These are phyloP conservation scores for Beris chalybata DNA, from an alignment of 2,888 invertebrate species.

Conservation along the genomic window DNA sequence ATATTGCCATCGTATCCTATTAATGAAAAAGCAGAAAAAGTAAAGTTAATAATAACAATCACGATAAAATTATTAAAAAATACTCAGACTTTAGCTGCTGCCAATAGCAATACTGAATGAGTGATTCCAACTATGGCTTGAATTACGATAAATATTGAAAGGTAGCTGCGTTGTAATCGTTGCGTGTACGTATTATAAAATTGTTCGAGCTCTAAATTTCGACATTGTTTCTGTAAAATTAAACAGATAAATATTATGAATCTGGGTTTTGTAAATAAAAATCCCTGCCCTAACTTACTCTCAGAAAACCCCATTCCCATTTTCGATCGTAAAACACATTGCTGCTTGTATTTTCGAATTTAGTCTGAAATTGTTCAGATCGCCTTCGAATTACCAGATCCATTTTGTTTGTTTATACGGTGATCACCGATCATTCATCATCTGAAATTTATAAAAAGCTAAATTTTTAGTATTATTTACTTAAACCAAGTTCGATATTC, in stretches of 20 bases:
- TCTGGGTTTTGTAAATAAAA: constrained; percentile 17
- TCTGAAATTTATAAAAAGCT: constrained; percentile 9
- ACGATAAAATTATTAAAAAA: constrained; percentile 3
- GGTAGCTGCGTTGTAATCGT: constrained; percentile 75
- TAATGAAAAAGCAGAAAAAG: background rate
- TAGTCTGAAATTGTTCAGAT: constrained; percentile 39
- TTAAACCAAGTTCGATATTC: background rate
- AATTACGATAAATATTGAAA: constrained; percentile 73
- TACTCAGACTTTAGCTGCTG: constrained; percentile 54
- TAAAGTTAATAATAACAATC: background rate
- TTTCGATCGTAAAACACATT: constrained; percentile 49
- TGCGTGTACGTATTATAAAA: constrained; percentile 76
- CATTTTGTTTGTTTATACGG: constrained; percentile 26
- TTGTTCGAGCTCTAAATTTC: constrained; percentile 72
- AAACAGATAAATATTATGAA: too few species aligned
- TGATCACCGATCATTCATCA: background rate
- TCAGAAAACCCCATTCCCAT: constrained; percentile 55
- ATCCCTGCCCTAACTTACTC: constrained; percentile 44
- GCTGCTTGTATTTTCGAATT: constrained; percentile 33
- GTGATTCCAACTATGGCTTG: constrained; percentile 66
- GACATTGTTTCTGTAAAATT: constrained; percentile 71
- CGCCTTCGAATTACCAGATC: constrained; percentile 39
- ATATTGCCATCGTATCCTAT: constrained; percentile 47
- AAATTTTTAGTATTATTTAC: background rate
- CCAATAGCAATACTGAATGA: constrained; percentile 64